Evolutionary conservation across 2,113 vertebrate genomes (phyloP), one percentile per base, ranked within the genome.

Genomic region (Psittacara wagleri): DNA sequence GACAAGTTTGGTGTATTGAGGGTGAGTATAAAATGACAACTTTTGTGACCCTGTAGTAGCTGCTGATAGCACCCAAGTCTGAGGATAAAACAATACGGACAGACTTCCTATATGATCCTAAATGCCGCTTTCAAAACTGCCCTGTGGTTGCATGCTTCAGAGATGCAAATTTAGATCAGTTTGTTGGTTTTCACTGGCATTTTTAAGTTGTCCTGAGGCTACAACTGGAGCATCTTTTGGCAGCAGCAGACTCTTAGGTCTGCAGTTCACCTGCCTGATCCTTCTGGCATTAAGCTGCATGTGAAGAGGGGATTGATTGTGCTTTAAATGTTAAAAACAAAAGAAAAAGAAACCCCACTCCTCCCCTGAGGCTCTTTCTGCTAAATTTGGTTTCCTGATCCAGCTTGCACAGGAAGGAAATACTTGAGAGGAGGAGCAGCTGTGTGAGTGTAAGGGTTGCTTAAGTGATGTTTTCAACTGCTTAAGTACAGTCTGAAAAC

Each of bases 311-410:
- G 63, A 61, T 0, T 51, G 29, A 43, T 81, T 5, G 17, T 61
- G 16, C 57, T 70, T 79, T 79, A 48, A 17, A 31, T 70, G 66
- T 28, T 33, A 52, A 91, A 88, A 73, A 7, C 11, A 73, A 62
- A 74, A 9, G 5, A 33, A 55, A 61, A 44, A 31, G 14, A 54
- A 7, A 0, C 1, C 2, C 11, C 6, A 35, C 20, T 84, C 20
- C 14, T 74, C 24, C 61, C 13, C 24, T 62, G 49, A 39, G 27
- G 27, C 27, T 68, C n/a, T 77, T 77, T 62, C 24, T 41, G 11
- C 31, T 85, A 62, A 54, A 44, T 44, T 77, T 54, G 63, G 3
- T 84, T 87, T 83, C 43, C 57, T 86, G 31, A 72, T 64, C 41
- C 43, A 69, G 10, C 24, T 62, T 66, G 35, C 35, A 20, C 20